These are phyloP conservation scores for Amphiprion ocellaris DNA, from an alignment of 2,113 vertebrate genomes.

Conservation along the genomic window DNA sequence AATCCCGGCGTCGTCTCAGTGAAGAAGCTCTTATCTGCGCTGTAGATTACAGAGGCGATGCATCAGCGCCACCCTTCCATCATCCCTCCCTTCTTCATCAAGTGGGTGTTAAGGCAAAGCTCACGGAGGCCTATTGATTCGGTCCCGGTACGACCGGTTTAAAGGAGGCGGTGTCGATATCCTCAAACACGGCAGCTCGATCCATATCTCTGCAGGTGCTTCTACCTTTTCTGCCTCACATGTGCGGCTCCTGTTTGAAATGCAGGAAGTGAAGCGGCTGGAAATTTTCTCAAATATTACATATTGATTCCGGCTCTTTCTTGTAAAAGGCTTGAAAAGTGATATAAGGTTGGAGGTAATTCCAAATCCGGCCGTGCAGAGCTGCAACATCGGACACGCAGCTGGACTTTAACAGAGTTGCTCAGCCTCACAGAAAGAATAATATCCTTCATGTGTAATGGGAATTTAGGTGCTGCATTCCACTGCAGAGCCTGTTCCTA, in stretches of 20 bases:
- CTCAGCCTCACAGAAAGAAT: too few species aligned
- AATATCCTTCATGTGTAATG: too few species aligned
- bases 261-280: not conserved
- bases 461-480: too few species aligned
- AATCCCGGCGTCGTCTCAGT: not conserved
- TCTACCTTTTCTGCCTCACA: not conserved
- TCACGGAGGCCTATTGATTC: constrained; percentile 36
- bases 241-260: not conserved
- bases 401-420: too few species aligned
- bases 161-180: constrained; percentile 29
- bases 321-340: constrained; percentile 1
- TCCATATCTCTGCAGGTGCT: constrained; percentile 42
- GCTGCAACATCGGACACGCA: too few species aligned
- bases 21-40: constrained; percentile 20
- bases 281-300: not conserved
- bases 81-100: constrained; percentile 26
- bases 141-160: not conserved
- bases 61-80: constrained; percentile 11
- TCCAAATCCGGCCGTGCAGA: not conserved
- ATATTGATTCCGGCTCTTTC: constrained; percentile 4
- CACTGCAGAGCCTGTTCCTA: too few species aligned
- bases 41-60: constrained; percentile 26
- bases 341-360: not conserved
- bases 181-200: not conserved
- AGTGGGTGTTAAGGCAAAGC: constrained; percentile 5